Conservation (phyloP, 2,888 invertebrate species). For the Cotesia congregata region DNA sequence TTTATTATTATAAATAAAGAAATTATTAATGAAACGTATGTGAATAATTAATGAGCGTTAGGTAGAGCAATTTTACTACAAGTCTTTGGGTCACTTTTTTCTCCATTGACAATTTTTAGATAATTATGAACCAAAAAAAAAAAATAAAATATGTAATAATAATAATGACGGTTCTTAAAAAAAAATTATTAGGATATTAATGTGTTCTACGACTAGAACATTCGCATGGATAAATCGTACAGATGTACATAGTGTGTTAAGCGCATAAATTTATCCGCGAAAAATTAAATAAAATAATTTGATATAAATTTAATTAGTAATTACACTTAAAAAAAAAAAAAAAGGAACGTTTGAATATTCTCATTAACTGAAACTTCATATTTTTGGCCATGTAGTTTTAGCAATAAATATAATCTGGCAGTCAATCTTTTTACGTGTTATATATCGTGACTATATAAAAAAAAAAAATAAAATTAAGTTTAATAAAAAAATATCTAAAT, state of each 20-base stretch:
- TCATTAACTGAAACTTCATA: neutral
- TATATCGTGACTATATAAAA: neutral
- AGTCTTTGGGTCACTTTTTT: neutral
- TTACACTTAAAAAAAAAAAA: neutral
- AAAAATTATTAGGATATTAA: neutral
- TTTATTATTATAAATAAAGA: neutral
- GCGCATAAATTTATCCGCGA: neutral
- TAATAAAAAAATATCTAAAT: neutral
- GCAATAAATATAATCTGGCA: neutral
- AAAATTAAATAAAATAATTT: neutral
- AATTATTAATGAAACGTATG: neutral
- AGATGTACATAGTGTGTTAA: neutral
- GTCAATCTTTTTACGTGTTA: neutral
- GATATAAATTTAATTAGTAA: neutral
- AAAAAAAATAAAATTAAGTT: neutral
- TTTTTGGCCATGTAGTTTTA: neutral
- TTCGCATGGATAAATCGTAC: neutral
- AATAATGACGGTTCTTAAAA: neutral
- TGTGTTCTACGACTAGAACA: neutral
- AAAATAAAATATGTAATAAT: neutral
- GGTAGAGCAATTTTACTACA: neutral
- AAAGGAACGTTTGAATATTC: neutral
- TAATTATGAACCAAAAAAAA: neutral
- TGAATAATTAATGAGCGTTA: neutral
- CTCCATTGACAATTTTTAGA: neutral